These are phyloP conservation scores for Craterocephalus amniculus DNA, from an alignment of 2,797 vertebrate genomes.

Conservation along the genomic window DNA sequence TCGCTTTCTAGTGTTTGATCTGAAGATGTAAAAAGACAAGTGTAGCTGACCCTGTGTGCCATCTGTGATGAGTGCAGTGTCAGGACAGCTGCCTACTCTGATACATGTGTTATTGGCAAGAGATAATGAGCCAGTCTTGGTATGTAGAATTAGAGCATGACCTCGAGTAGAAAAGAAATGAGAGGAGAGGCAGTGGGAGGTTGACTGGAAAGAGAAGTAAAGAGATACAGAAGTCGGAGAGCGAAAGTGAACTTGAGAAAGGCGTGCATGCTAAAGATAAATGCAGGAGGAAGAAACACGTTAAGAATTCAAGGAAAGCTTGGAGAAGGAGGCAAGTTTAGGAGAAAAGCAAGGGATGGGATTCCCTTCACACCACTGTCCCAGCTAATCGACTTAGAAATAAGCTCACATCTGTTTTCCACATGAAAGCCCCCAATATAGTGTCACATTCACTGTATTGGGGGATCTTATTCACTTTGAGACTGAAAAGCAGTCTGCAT, in stretches of 20 bases:
- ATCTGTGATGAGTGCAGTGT: constrained; percentile 63
- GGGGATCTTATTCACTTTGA: constrained; percentile 50
- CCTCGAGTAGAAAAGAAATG: constrained; percentile 54
- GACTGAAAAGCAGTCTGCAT: constrained; percentile 35
- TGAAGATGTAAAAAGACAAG: constrained; percentile 59
- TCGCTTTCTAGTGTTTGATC: constrained; percentile 29
- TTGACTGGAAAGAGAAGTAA: constrained; percentile 40
- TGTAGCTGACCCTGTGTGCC: constrained; percentile 55
- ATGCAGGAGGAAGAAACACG: background rate
- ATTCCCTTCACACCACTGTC: constrained; percentile 74
- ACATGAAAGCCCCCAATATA: constrained; percentile 64
- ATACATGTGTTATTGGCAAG: constrained; percentile 55
- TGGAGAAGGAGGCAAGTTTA: constrained; percentile 46
- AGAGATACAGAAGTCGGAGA: constrained; percentile 20
- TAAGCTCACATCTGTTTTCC: constrained; percentile 72
- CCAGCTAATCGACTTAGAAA: constrained; percentile 77
- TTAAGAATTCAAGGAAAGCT: constrained; percentile 29
- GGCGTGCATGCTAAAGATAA: constrained; percentile 10
- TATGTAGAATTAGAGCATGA: constrained; percentile 68
- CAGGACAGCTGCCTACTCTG: constrained; percentile 49
- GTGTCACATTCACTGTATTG: constrained; percentile 54
- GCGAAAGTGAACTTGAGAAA: constrained; percentile 15
- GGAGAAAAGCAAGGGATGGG: constrained; percentile 37
- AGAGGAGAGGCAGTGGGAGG: constrained; percentile 20
- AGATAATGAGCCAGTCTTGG: constrained; percentile 66